Base-by-base conservation (phyloP, 2,888 invertebrate species). In the Andricus quercusramuli region DNA sequence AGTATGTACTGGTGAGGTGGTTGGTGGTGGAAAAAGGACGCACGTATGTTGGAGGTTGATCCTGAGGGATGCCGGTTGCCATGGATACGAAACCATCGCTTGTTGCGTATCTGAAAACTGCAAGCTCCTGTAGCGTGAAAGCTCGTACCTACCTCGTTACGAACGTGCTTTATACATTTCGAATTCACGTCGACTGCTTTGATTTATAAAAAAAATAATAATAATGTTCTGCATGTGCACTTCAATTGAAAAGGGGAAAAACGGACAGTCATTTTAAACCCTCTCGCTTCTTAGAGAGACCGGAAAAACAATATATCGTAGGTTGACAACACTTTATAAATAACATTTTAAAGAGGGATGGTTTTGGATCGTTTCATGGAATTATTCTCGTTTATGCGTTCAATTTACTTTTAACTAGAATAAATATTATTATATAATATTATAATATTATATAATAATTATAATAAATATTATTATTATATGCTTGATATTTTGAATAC, bases 21-120 rank as follows among this genome's bases (percentile, higher is more conserved):
- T 32, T 51, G n/a, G 59, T 77, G 56, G 66, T 65, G 66, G 79
- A 59, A 79, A 79, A 66, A 62, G 74, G 74, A 74, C 74, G 59
- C 78, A 77, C 22, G 78, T 66, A 70, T 68, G 70, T 78, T 56
- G 77, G 68, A 68, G 32, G 66, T 67, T 70, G 82, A 83, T 86
- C 83, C 85, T 85, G 68, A 79, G 87, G 85, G 87, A 86, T 83
- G 77, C 82, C 66, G 67, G 87, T 87, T 87, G 85, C 84, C 81
- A 86, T 85, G 87, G 86, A 78, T 82, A 86, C 87, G 79, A 85
- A 85, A 83, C 85, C 80, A 77, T 76, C 83, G 85, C 85, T 86
- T 87, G 86, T 86, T 87, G 86, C 85, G 84, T 84, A 81, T 78
- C 83, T 83, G 81, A 83, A 79, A 84, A 79, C 79, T 80, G 81